These are phyloP conservation scores for Lordiphosa fenestrarum DNA, from an alignment of 2,888 invertebrate genomes.

Conservation along the genomic window DNA sequence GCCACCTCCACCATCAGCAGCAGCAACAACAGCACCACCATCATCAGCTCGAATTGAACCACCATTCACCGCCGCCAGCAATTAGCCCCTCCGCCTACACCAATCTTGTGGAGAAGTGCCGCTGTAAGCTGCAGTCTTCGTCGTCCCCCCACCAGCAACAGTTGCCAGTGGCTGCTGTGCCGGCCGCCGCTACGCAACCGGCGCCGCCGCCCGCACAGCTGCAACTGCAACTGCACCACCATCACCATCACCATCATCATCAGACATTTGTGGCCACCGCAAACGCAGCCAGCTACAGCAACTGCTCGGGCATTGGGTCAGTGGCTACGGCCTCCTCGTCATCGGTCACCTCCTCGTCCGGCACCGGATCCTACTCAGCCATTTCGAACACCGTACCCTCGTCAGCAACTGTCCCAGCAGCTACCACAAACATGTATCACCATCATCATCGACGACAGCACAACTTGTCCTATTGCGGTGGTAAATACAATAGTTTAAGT, in stretches of 20 bases:
- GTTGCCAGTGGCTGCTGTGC: constrained; percentile 34
- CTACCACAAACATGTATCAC: constrained; percentile 77
- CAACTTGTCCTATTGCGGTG: constrained; percentile 80
- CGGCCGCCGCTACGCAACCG: constrained; percentile 35
- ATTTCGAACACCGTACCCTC: constrained; percentile 25
- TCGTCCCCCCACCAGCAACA: constrained; percentile 27
- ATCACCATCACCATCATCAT: constrained; percentile 69
- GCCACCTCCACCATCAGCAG: constrained; percentile 65
- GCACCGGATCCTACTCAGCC: constrained; percentile 14
- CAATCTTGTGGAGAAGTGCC: constrained; percentile 74
- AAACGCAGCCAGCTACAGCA: constrained; percentile 61
- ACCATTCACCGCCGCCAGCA: constrained; percentile 18
- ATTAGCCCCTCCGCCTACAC: constrained; percentile 44
- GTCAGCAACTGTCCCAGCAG: constrained; percentile 29
- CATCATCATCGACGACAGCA: constrained; percentile 79
- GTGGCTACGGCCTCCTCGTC: constrained; percentile 28
- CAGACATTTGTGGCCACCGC: constrained; percentile 72
- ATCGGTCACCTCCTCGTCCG: constrained; percentile 17
- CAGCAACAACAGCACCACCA: constrained; percentile 43
- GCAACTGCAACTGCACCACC: constrained; percentile 72
- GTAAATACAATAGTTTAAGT: constrained; percentile 69
- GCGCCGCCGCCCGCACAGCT: constrained; percentile 62
- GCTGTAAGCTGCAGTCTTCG: constrained; percentile 61
- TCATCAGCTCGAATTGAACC: constrained; percentile 50
- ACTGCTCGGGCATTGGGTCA: constrained; percentile 46